These are phyloP conservation scores for Coreius guichenoti DNA, from an alignment of 2,797 vertebrate species.

Conservation along the genomic window DNA sequence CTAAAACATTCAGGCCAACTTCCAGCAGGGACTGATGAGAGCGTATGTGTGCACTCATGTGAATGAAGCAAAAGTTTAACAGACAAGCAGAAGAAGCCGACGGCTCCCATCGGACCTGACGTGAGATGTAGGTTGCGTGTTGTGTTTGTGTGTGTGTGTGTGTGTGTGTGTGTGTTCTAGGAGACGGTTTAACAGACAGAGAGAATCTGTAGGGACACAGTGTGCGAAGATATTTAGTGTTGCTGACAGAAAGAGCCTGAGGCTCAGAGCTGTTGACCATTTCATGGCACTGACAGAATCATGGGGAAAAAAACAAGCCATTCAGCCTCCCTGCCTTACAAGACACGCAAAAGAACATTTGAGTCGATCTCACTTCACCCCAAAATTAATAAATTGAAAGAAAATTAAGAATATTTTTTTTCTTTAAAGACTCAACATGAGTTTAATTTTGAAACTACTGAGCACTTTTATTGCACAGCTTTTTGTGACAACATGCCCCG, in stretches of 20 bases:
- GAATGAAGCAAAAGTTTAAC: conserved; percentile 9
- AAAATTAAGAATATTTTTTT: neutral
- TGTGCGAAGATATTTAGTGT: conserved; percentile 52
- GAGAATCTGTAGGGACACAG: neutral
- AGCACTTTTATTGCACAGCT: neutral
- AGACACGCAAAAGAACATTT: conserved; percentile 2
- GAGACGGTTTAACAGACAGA: conserved; percentile 30
- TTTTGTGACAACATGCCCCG: neutral
- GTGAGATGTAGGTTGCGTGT: conserved; percentile 6
- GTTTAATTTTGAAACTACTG: neutral
- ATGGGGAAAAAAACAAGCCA: conserved; percentile 45
- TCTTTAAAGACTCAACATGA: neutral
- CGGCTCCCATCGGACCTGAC: conserved; percentile 11
- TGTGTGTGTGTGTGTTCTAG: neutral
- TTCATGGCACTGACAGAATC: conserved; percentile 54
- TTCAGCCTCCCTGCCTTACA: neutral
- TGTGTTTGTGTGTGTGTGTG: neutral
- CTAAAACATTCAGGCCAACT: neutral
- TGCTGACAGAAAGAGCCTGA: conserved; percentile 60
- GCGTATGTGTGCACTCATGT: conserved; percentile 23
- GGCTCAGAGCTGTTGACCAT: conserved; percentile 50
- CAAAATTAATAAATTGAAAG: neutral
- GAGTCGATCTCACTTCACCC: neutral
- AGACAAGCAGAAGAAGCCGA: conserved; percentile 17
- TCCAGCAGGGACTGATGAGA: conserved; percentile 9